Base-by-base conservation (phyloP, 2,888 invertebrate genomes). In the Sericinus montela region DNA sequence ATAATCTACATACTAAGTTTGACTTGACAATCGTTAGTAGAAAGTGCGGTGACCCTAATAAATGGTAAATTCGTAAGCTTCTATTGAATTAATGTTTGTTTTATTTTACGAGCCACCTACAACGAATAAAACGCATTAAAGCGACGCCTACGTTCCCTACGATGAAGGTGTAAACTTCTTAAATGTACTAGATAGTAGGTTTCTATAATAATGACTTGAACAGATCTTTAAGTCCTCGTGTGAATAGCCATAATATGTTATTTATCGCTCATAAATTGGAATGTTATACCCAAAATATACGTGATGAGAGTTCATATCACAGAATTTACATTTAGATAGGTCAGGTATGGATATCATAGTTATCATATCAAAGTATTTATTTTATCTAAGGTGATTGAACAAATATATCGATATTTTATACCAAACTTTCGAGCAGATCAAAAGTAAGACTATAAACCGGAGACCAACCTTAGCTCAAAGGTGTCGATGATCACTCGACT, bases 311-410 rank as follows among this genome's bases (percentile, higher is more conserved):
- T 69, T 62, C 62, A 73, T 76, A 69, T 66, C 64, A 59, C 53
- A 54, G 48, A 57, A 80, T 83, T 82, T 71, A 76, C 80, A 82
- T 81, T 66, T 70, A 75, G 73, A 80, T 79, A 62, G 66, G 54
- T 59, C 55, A 58, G 66, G 63, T 72, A 69, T 72, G 62, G 55
- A 58, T 65, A 62, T 72, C 67, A 74, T 63, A 65, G 60, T 62
- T 60, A 59, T 66, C 64, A 60, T 60, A 65, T 60, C 55, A 58
- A 23, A n/a, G n/a, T 19, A 3, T 19, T n/a, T 29, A 51, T 48
- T 30, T 48, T 59, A 51, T 59, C 60, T 48, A 51, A 47, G 39
- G 56, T 59, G 62, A 66, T 64, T 69, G 61, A 53, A 6, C 15
- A n/a, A 38, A 55, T 45, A 36, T 58, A 43, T 53, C 42, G 49